Conservation (phyloP, 92 coral and sea anemone genomes). For the Porites evermanni region DNA sequence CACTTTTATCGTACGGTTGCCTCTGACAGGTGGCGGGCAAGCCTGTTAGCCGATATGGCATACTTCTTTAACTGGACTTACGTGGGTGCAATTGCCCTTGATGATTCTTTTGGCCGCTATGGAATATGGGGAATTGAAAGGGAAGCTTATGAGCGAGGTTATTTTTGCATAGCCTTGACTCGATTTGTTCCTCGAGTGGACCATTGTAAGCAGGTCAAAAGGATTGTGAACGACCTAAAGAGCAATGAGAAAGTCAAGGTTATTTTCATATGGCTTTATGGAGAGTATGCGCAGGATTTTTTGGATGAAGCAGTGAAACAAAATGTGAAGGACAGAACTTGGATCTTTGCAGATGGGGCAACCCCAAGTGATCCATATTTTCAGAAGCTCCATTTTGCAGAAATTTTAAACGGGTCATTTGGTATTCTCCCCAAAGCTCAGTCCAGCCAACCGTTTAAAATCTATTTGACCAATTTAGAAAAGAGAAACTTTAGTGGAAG, state of each 20-base stretch:
- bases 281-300: constrained; percentile 68
- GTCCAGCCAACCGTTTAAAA: constrained; percentile 32
- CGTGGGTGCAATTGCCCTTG: constrained; percentile 80
- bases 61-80: constrained; percentile 80
- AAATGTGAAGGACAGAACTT: constrained; percentile 64
- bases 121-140: constrained; percentile 80
- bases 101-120: constrained; percentile 83
- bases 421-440: constrained; percentile 67
- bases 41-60: constrained; percentile 71
- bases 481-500: constrained; percentile 30
- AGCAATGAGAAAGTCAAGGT: constrained; percentile 66
- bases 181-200: constrained; percentile 76
- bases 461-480: constrained; percentile 46
- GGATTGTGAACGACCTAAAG: constrained; percentile 68
- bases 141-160: constrained; percentile 62
- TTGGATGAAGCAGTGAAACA: constrained; percentile 69
- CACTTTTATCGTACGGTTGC: constrained; percentile 80
- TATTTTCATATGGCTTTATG: constrained; percentile 77
- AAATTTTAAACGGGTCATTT: constrained; percentile 62
- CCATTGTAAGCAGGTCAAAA: constrained; percentile 45
- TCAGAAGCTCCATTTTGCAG: constrained; percentile 38
- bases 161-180: constrained; percentile 73
- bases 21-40: constrained; percentile 86
- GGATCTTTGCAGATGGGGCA: constrained; percentile 75
- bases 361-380: constrained; percentile 58